phyloP scores from a whole-genome alignment of 1,140 invertebrate genomes.

The Rhopalosiphum maidis region DNA sequence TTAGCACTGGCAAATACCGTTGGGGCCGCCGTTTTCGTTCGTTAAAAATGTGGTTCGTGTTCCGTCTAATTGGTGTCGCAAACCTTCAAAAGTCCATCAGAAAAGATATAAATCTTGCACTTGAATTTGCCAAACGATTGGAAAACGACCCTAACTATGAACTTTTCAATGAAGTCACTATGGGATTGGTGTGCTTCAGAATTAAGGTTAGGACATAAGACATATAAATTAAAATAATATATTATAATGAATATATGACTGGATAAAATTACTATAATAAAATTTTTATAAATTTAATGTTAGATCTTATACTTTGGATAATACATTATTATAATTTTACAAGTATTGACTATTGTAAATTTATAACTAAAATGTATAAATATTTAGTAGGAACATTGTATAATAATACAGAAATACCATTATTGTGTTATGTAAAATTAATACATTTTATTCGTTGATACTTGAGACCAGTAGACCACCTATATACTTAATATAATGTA shows the following conservation, averaged over 20 bases:
- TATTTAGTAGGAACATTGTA: neutral
- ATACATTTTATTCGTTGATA: neutral
- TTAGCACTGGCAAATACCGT: conserved; percentile 95
- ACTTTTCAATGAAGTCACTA: conserved; percentile 81
- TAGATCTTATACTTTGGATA: neutral
- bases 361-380: neutral
- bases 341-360: too few species aligned
- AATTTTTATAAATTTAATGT: neutral
- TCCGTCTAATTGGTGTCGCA: conserved; percentile 87
- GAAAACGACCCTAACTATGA: conserved; percentile 81
- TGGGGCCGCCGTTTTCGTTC: conserved; percentile 92
- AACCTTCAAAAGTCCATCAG: conserved; percentile 89
- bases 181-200: conserved; percentile 94
- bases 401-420: neutral
- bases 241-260: neutral
- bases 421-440: neutral
- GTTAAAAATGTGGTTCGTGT: conserved; percentile 96
- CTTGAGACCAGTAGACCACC: too few species aligned
- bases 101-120: conserved; percentile 78
- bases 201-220: conserved; percentile 74
- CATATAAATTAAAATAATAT: neutral
- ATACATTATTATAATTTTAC: neutral
- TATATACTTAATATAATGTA: neutral
- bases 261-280: neutral
- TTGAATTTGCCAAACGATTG: conserved; percentile 80